A percentile compares a stretch with the other conserved stretches of the same genome.
phyloP scores from a whole-genome alignment of 2,797 vertebrate genomes.

The Adelosebastes latens region DNA sequence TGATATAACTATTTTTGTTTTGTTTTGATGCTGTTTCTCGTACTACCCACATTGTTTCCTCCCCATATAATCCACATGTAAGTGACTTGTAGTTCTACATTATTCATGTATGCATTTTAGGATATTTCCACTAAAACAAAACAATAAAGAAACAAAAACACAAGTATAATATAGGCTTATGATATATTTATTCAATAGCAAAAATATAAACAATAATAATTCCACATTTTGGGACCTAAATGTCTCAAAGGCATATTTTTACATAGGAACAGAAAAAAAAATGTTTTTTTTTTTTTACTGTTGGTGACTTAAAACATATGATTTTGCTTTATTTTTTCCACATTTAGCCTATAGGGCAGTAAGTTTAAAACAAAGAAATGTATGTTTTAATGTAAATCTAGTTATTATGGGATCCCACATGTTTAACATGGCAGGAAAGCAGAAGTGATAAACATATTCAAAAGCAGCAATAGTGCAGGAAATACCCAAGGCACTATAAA shows the following conservation, averaged over 20 bases:
- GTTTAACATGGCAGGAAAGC: neutral
- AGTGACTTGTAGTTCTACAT: neutral
- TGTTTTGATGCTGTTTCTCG: neutral
- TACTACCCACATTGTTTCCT: neutral
- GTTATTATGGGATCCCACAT: neutral
- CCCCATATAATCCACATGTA: neutral
- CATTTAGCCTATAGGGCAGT: neutral
- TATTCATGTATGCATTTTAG: neutral
- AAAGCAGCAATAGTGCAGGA: conserved; percentile 2
- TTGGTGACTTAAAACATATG: neutral
- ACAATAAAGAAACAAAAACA: neutral
- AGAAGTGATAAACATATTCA: neutral
- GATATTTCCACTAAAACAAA: neutral
- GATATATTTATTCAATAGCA: conserved; percentile 46
- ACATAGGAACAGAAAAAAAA: neutral
- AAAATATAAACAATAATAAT: conserved; percentile 18
- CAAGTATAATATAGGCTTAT: neutral
- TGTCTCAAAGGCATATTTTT: neutral
- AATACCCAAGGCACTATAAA: neutral
- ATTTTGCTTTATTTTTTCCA: neutral
- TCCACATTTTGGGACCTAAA: neutral
- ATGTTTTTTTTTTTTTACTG: neutral
- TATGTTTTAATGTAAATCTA: neutral
- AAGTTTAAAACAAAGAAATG: neutral
- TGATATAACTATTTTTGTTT: neutral